These are phyloP conservation scores for Tetraneura akinire DNA, from an alignment of 1,140 invertebrate species.

Conservation along the genomic window DNA sequence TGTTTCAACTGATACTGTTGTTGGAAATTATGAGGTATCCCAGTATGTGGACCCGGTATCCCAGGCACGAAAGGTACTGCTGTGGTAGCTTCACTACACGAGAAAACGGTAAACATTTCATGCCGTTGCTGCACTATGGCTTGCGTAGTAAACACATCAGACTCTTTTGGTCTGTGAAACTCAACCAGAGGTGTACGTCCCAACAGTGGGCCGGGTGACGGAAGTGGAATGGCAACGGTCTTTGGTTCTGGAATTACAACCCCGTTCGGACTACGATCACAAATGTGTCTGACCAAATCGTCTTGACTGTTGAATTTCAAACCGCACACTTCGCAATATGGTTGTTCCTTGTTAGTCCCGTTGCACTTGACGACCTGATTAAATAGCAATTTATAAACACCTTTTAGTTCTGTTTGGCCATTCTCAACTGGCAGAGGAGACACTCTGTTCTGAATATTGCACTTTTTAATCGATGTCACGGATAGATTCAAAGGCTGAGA, in stretches of 20 bases:
- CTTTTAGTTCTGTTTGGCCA: constrained; percentile 34
- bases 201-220: constrained; percentile 65
- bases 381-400: constrained; percentile 29
- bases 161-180: constrained; percentile 53
- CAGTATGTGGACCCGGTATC: constrained; percentile 72
- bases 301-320: constrained; percentile 37
- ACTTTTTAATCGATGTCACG: constrained; percentile 56
- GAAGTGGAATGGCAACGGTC: constrained; percentile 64
- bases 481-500: constrained; percentile 71
- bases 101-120: constrained; percentile 57
- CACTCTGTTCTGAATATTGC: neutral
- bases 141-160: constrained; percentile 16
- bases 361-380: constrained; percentile 41
- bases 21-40: constrained; percentile 40
- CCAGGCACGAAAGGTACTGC: constrained; percentile 81
- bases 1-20: constrained; percentile 38
- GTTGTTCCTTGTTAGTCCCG: constrained; percentile 1
- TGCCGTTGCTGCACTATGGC: constrained; percentile 26
- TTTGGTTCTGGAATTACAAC: constrained; percentile 64
- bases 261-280: constrained; percentile 8
- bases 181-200: constrained; percentile 79
- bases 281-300: constrained; percentile 26
- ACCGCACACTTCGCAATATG: constrained; percentile 34
- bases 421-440: neutral
- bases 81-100: constrained; percentile 72